These are phyloP conservation scores for Pogona vitticeps DNA, from an alignment of 2,113 vertebrate species.

Conservation along the genomic window DNA sequence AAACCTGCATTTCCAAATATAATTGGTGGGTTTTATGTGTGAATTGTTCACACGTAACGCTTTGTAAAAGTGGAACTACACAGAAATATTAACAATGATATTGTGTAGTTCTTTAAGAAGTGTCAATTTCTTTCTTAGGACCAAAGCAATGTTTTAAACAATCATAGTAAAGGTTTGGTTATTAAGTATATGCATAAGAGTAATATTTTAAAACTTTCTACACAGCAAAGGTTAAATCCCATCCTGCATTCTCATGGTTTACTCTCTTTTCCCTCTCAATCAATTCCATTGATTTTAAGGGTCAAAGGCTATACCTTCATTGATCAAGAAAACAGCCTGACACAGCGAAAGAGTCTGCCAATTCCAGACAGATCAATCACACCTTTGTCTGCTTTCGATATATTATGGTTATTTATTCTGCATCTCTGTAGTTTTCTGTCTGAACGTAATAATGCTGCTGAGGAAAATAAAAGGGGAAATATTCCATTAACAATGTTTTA, in stretches of 20 bases:
- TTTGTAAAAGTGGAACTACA: background rate
- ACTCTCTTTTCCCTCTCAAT: slow-evolving; percentile 80
- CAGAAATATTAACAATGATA: background rate
- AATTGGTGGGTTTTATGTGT: background rate
- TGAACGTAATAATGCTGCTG: slow-evolving; percentile 61
- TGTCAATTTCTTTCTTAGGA: background rate
- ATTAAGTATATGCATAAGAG: slow-evolving; percentile 33
- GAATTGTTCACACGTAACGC: background rate
- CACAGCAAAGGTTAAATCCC: slow-evolving; percentile 82
- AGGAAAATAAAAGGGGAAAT: slow-evolving; percentile 38
- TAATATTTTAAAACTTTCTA: slow-evolving; percentile 65
- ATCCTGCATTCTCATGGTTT: slow-evolving; percentile 79
- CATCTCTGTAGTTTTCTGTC: slow-evolving; percentile 77
- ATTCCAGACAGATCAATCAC: slow-evolving; percentile 92
- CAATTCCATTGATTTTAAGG: slow-evolving; percentile 88
- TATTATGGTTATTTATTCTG: slow-evolving; percentile 88
- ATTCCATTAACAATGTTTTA: slow-evolving; percentile 54
- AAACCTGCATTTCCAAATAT: background rate
- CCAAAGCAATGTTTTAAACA: slow-evolving; percentile 40
- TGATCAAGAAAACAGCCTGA: slow-evolving; percentile 90
- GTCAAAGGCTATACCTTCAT: slow-evolving; percentile 87
- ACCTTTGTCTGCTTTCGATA: slow-evolving; percentile 83
- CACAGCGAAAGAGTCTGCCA: slow-evolving; percentile 83
- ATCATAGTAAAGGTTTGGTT: slow-evolving; percentile 44
- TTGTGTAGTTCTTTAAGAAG: background rate